A percentile compares a stretch with the other conserved stretches of the same genome.
Evolutionary conservation across 2,888 invertebrate genomes (phyloP).

Genomic region (Drosophila algonquin): DNA sequence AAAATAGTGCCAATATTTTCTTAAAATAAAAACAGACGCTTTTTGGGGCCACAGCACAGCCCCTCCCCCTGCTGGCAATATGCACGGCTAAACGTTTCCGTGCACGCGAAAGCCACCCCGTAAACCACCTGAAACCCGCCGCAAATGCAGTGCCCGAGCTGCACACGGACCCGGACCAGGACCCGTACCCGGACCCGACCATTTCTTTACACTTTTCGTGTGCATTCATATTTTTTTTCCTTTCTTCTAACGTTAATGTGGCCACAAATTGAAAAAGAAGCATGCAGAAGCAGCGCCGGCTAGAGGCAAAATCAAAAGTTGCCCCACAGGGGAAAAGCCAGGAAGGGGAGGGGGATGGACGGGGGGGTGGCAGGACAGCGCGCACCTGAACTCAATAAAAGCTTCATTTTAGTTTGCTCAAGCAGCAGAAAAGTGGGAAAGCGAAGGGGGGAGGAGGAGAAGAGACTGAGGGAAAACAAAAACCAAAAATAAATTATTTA

Average conservation of each 20-base stretch:
- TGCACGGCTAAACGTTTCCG: conserved; percentile 76
- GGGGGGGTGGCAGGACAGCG: conserved; percentile 25
- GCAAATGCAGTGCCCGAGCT: conserved; percentile 52
- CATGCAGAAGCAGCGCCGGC: conserved; percentile 17
- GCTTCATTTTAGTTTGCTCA: conserved; percentile 77
- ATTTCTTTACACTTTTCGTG: conserved; percentile 73
- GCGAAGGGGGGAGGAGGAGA: conserved; percentile 10
- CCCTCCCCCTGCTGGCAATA: conserved; percentile 48
- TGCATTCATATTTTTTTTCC: conserved; percentile 71
- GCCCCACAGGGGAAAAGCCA: conserved; percentile 15
- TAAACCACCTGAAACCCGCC: conserved; percentile 12
- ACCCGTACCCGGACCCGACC: conserved; percentile 35
- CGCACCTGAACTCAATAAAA: conserved; percentile 78
- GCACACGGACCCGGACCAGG: conserved; percentile 2
- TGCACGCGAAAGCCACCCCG: conserved; percentile 64
- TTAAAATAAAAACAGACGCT: conserved; percentile 74
- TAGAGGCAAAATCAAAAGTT: conserved; percentile 55
- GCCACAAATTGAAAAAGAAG: conserved; percentile 75
- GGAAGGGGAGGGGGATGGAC: neutral
- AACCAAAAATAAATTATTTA: conserved; percentile 75
- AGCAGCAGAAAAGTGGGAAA: conserved; percentile 70
- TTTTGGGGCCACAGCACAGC: conserved; percentile 33
- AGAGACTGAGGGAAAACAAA: conserved; percentile 47
- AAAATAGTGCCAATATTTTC: conserved; percentile 72
- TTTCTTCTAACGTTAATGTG: conserved; percentile 74